Evolutionary conservation across 2,113 vertebrate species (phyloP).

Genomic region (Peromyscus leucopus): DNA sequence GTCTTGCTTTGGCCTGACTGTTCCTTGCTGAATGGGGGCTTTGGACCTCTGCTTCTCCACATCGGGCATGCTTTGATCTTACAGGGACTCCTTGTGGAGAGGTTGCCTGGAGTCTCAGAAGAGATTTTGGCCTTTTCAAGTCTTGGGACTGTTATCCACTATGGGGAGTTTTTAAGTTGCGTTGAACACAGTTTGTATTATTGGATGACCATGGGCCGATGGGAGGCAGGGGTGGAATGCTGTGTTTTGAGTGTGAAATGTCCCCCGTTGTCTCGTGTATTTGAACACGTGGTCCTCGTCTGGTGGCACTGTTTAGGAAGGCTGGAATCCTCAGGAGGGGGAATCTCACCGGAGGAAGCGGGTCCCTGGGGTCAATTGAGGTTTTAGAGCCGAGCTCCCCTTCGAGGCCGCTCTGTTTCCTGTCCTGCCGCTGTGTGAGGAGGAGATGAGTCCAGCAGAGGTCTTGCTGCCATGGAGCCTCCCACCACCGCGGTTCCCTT

Average conservation of each 20-base stretch:
- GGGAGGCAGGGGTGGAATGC: neutral
- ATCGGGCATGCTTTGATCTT: neutral
- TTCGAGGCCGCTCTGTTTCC: neutral
- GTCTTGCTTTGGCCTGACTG: neutral
- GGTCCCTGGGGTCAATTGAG: neutral
- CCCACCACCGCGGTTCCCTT: neutral
- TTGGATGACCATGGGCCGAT: too few species aligned
- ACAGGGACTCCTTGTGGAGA: neutral
- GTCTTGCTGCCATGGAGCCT: neutral
- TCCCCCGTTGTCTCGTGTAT: neutral
- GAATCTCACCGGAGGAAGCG: neutral
- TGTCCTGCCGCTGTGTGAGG: neutral
- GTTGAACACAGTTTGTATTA: neutral
- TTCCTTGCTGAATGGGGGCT: neutral
- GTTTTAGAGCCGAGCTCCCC: neutral
- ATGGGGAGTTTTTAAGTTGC: neutral
- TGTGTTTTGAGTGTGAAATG: neutral
- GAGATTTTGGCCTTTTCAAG: neutral
- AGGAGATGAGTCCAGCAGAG: neutral
- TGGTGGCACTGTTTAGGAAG: neutral
- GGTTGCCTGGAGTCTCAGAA: neutral
- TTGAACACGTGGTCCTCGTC: neutral
- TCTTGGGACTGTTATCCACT: neutral
- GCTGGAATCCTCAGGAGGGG: neutral
- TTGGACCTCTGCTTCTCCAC: too few species aligned